Conservation (phyloP, 2,888 invertebrate species). For the Euplexia lucipara region DNA sequence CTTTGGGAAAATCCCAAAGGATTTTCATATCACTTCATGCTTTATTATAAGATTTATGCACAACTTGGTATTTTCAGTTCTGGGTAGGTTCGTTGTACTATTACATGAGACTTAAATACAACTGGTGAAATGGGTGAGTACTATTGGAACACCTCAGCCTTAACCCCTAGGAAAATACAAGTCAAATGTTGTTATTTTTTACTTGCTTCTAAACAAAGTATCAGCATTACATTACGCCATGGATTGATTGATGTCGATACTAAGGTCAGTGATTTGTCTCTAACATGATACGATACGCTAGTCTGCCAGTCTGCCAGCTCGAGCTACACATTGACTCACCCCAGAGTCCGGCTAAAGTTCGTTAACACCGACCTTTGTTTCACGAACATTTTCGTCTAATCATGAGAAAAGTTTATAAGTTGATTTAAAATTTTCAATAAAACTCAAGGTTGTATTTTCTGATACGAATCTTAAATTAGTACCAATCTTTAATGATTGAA, state of each 20-base stretch:
- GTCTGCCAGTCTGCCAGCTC: too few relatives aligned
- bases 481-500: not conserved
- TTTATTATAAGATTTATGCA: too few relatives aligned
- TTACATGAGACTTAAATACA: too few relatives aligned
- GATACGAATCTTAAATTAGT: not conserved
- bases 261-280: conserved; percentile 46
- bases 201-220: not conserved
- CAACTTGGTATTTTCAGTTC: too few relatives aligned
- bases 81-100: too few relatives aligned
- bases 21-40: too few relatives aligned
- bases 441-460: conserved; percentile 29
- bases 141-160: too few relatives aligned
- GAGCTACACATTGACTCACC: conserved; percentile 75
- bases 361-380: conserved; percentile 80
- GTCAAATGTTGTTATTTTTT: not conserved
- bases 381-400: conserved; percentile 67
- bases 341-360: conserved; percentile 69
- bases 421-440: conserved; percentile 3
- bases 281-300: conserved; percentile 29
- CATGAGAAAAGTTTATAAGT: conserved; percentile 45
- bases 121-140: too few relatives aligned
- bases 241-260: conserved; percentile 5
- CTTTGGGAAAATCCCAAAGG: too few relatives aligned
- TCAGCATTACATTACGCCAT: not conserved
- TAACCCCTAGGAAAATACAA: too few relatives aligned